These are phyloP conservation scores for Oxycera nigricornis DNA, from an alignment of 2,888 invertebrate genomes.

Conservation along the genomic window DNA sequence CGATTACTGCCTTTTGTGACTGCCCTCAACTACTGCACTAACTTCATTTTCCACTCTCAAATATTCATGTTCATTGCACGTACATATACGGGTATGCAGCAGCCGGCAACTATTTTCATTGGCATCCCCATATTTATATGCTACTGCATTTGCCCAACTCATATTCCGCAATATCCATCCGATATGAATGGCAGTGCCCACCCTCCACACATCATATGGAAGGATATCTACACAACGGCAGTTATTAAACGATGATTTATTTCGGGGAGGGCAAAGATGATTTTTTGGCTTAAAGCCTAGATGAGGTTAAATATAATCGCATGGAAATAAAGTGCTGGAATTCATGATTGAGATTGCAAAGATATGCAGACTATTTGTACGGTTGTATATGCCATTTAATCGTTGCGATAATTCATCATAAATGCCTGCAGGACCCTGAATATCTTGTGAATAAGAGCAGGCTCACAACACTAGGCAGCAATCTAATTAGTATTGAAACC, in stretches of 20 bases:
- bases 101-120: constrained; percentile 28
- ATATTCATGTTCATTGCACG: constrained; percentile 45
- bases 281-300: constrained; percentile 41
- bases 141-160: constrained; percentile 29
- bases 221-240: constrained; percentile 34
- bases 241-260: constrained; percentile 47
- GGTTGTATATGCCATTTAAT: too few species aligned
- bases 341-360: background rate
- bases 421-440: too few species aligned
- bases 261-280: constrained; percentile 41
- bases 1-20: constrained; percentile 59
- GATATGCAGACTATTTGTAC: too few species aligned
- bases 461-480: too few species aligned
- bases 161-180: constrained; percentile 19
- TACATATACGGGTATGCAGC: constrained; percentile 2
- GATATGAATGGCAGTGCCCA: background rate
- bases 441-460: too few species aligned
- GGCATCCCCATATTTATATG: constrained; percentile 34
- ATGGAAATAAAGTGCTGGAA: background rate
- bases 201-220: background rate
- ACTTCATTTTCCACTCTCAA: background rate
- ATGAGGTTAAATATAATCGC: constrained; percentile 6
- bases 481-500: too few species aligned
- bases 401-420: too few species aligned
- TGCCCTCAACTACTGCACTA: constrained; percentile 44